phyloP scores from a whole-genome alignment of 2,888 invertebrate genomes.

The Thereva nobilitata region DNA sequence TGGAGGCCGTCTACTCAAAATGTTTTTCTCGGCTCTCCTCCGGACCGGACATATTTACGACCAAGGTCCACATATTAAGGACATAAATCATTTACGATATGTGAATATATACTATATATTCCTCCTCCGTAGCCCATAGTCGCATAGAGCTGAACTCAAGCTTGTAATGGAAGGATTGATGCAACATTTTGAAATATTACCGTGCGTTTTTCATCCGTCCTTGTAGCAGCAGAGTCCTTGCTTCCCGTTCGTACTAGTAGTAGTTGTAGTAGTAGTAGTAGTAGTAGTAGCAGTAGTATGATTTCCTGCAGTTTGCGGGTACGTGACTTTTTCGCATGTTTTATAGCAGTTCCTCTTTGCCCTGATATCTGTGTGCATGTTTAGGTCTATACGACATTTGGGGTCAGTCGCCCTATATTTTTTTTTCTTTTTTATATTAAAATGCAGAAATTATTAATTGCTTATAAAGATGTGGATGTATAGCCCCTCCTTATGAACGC shows the following conservation, averaged over 20 bases:
- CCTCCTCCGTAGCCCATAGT: slow-evolving; percentile 20
- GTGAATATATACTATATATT: slow-evolving; percentile 30
- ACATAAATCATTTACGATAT: slow-evolving; percentile 41
- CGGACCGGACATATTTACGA: slow-evolving; percentile 36
- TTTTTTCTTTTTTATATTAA: slow-evolving; percentile 16
- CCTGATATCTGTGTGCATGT: slow-evolving; percentile 31
- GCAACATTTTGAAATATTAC: slow-evolving; percentile 41
- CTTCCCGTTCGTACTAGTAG: not conserved
- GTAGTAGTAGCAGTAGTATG: not conserved
- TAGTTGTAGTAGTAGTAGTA: no score
- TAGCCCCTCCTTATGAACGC: no score
- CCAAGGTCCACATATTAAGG: slow-evolving; percentile 42
- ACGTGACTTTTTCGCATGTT: slow-evolving; percentile 41
- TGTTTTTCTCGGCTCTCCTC: slow-evolving; percentile 30
- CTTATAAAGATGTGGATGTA: no score
- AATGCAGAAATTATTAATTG: slow-evolving; percentile 28
- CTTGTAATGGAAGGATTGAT: slow-evolving; percentile 42
- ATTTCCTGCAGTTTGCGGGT: slow-evolving; percentile 19
- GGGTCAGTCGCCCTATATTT: slow-evolving; percentile 6
- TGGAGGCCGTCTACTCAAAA: slow-evolving; percentile 27
- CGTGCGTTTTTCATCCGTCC: slow-evolving; percentile 41
- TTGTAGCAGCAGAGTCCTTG: slow-evolving; percentile 24
- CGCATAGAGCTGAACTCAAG: slow-evolving; percentile 38
- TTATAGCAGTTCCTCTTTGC: slow-evolving; percentile 38
- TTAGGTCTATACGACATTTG: not conserved